phyloP scores from a whole-genome alignment of 2,113 vertebrate species.

The Scortum barcoo region DNA sequence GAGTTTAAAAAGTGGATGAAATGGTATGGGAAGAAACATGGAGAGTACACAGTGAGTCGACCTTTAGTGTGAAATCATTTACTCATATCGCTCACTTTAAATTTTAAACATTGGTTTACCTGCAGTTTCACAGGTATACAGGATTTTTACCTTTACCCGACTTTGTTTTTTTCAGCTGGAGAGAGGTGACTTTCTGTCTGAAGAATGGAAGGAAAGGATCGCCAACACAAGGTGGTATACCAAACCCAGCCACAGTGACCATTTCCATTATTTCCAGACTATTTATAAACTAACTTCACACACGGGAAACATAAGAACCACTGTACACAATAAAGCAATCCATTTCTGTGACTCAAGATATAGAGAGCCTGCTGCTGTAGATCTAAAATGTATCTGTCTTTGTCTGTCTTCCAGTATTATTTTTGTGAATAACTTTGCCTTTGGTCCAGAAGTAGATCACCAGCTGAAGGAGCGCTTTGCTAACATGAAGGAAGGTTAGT shows the following conservation, averaged over 20 bases:
- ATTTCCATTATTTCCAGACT: constrained; percentile 8
- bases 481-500: constrained; percentile 99
- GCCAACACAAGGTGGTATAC: constrained; percentile 94
- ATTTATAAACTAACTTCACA: background rate
- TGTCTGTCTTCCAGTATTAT: constrained; percentile 91
- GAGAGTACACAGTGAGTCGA: constrained; percentile 97
- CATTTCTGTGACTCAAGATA: background rate
- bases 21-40: constrained; percentile 99
- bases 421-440: constrained; percentile 99
- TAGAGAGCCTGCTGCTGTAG: background rate
- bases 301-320: background rate
- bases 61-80: background rate
- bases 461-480: constrained; percentile 99
- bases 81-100: too few relatives aligned
- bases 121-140: background rate
- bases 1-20: constrained; percentile 99
- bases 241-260: background rate
- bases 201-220: constrained; percentile 98
- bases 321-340: background rate
- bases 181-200: constrained; percentile 97
- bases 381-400: constrained; percentile 80
- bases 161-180: constrained; percentile 88
- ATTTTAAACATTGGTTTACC: background rate
- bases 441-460: constrained; percentile 99
- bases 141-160: background rate